Evolutionary conservation across 1,140 invertebrate genomes (phyloP).

Genomic region (Monochamus saltuarius): DNA sequence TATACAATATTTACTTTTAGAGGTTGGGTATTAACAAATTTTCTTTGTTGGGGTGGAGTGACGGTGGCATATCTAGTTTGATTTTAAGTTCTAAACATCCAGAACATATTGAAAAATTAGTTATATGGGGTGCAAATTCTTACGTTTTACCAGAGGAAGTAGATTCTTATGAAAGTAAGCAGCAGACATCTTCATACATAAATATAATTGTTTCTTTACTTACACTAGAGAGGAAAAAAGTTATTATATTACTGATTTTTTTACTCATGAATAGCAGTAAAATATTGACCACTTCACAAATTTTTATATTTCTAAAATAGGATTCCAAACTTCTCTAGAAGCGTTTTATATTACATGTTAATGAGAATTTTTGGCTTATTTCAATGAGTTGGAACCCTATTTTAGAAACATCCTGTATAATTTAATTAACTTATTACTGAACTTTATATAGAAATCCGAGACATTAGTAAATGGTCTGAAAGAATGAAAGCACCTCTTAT

Average conservation of each 20-base stretch:
- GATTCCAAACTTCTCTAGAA: no score
- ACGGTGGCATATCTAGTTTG: conserved; percentile 80
- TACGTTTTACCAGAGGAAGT: conserved; percentile 71
- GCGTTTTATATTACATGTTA: no score
- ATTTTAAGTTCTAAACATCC: conserved; percentile 72
- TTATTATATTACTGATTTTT: no score
- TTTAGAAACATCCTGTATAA: no score
- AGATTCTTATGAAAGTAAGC: conserved; percentile 63
- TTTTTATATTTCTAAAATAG: no score
- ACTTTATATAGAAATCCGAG: conserved; percentile 56
- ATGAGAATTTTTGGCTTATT: no score
- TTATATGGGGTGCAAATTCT: conserved; percentile 77
- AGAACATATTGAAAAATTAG: conserved; percentile 67
- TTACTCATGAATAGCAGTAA: no score
- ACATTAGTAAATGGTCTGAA: conserved; percentile 78
- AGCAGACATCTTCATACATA: no score
- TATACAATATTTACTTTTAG: conserved; percentile 8
- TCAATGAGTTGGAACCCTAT: no score
- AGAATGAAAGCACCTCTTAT: conserved; percentile 73
- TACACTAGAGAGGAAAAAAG: no score
- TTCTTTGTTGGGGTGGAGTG: conserved; percentile 86
- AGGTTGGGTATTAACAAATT: conserved; percentile 60
- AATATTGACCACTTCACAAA: no score
- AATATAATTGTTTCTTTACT: no score
- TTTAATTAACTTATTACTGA: conserved; percentile 9